Conservation (phyloP, 1,140 invertebrate genomes). For the Dreissena polymorpha region DNA sequence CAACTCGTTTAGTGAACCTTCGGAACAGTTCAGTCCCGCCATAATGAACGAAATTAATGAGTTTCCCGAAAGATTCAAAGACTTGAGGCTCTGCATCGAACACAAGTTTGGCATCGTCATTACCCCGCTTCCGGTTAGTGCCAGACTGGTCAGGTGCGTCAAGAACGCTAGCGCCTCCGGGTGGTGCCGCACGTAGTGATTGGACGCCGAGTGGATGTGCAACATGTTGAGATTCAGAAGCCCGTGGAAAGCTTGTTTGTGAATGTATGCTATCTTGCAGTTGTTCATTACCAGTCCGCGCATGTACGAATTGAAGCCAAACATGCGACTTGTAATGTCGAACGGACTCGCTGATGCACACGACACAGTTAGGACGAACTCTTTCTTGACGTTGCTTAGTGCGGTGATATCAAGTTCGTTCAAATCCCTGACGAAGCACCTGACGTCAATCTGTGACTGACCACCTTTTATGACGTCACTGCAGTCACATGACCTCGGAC, state of each 20-base stretch:
- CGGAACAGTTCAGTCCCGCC: slow-evolving; percentile 28
- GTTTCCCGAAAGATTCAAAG: slow-evolving; percentile 45
- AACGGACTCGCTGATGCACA: slow-evolving; percentile 19
- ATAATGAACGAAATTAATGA: slow-evolving; percentile 9
- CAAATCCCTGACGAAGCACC: slow-evolving; percentile 36
- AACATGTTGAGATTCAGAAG: neutral
- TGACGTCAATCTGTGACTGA: slow-evolving; percentile 12
- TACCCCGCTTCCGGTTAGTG: slow-evolving; percentile 30
- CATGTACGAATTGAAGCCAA: slow-evolving; percentile 8
- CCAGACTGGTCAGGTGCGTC: slow-evolving; percentile 13
- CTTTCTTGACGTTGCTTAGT: neutral
- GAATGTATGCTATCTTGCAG: slow-evolving; percentile 39
- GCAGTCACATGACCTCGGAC: slow-evolving; percentile 44
- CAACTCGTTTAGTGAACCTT: neutral
- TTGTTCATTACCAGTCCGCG: slow-evolving; percentile 5
- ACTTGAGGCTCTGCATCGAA: neutral
- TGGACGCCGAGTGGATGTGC: slow-evolving; percentile 22
- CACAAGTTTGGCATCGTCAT: slow-evolving; percentile 33
- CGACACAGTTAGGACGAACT: slow-evolving; percentile 10
- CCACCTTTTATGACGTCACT: neutral
- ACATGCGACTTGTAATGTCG: slow-evolving; percentile 22
- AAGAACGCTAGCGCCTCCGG: slow-evolving; percentile 5
- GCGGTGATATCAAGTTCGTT: slow-evolving; percentile 26
- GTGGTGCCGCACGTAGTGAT: slow-evolving; percentile 28
- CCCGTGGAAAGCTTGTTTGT: slow-evolving; percentile 26